A percentile compares a stretch with the other conserved stretches of the same genome.
Conservation (phyloP, 2,797 vertebrate species). For the Danio albolineatus region DNA sequence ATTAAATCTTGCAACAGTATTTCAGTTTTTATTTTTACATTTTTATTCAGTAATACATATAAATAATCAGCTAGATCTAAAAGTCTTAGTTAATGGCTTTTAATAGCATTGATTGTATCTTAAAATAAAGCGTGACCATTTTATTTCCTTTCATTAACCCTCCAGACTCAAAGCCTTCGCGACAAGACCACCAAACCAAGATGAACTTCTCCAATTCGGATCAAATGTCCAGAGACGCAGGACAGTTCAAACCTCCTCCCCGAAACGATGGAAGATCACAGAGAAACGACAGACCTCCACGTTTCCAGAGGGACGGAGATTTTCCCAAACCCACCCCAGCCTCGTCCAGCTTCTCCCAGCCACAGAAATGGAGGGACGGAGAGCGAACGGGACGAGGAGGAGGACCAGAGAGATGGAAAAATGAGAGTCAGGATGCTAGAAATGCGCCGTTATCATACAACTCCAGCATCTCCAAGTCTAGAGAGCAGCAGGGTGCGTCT, state of each 20-base stretch:
- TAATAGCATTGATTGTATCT: background rate
- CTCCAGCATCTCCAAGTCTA: slow-evolving; percentile 73
- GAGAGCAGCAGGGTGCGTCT: slow-evolving; percentile 79
- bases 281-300: slow-evolving; percentile 92
- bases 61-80: no score
- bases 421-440: slow-evolving; percentile 78
- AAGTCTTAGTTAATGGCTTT: no score
- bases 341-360: slow-evolving; percentile 55
- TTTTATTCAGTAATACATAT: no score
- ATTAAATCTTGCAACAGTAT: no score
- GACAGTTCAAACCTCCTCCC: slow-evolving; percentile 79
- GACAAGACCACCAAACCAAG: slow-evolving; percentile 79
- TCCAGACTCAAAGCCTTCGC: slow-evolving; percentile 86
- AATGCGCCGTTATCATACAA: slow-evolving; percentile 63
- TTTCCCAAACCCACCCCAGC: slow-evolving; percentile 81
- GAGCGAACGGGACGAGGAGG: slow-evolving; percentile 81
- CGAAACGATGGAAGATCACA: slow-evolving; percentile 86
- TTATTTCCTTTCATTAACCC: slow-evolving; percentile 32
- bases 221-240: slow-evolving; percentile 81
- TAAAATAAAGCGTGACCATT: background rate
- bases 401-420: slow-evolving; percentile 79
- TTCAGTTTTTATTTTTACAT: no score
- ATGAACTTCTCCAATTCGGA: slow-evolving; percentile 80
- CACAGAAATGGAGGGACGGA: slow-evolving; percentile 82
- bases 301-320: slow-evolving; percentile 91